Percentiles rank a stretch among this genome's conserved stretches.
phyloP scores from a whole-genome alignment of 1,140 invertebrate species.

The Mamestra configurata region DNA sequence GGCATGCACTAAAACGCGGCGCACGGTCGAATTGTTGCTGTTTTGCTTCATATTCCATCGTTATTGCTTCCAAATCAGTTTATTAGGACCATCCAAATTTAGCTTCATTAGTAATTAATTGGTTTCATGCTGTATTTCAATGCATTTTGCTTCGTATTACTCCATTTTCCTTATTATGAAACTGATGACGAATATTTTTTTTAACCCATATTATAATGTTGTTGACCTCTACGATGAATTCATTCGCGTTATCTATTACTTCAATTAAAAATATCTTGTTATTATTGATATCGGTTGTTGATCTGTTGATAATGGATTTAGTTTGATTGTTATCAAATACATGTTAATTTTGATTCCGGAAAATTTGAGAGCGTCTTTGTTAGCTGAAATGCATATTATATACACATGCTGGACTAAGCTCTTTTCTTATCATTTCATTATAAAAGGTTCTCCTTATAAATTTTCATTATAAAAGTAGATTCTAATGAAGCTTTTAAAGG shows the following conservation, averaged over 20 bases:
- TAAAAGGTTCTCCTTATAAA: too few relatives aligned
- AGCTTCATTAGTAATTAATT: slow-evolving; percentile 18
- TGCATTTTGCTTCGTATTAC: background rate
- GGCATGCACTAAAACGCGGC: background rate
- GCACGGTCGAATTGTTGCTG: slow-evolving; percentile 13
- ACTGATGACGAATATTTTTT: background rate
- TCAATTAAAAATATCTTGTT: slow-evolving; percentile 29
- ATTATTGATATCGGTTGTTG: background rate
- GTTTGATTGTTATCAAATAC: background rate
- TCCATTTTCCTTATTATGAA: too few relatives aligned
- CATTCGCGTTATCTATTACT: background rate
- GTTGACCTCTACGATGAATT: background rate
- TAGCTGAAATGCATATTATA: too few relatives aligned
- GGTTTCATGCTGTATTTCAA: background rate
- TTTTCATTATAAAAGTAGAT: too few relatives aligned
- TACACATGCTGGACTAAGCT: too few relatives aligned
- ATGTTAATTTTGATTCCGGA: background rate
- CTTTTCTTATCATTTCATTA: too few relatives aligned
- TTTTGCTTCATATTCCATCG: background rate
- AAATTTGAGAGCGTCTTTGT: too few relatives aligned
- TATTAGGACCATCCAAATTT: slow-evolving; percentile 11
- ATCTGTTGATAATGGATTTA: background rate
- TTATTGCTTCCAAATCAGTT: slow-evolving; percentile 24
- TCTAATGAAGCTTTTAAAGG: too few relatives aligned
- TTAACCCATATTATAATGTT: background rate